phyloP scores from a whole-genome alignment of 2,113 vertebrate genomes.

The Lycocorax pyrrhopterus region DNA sequence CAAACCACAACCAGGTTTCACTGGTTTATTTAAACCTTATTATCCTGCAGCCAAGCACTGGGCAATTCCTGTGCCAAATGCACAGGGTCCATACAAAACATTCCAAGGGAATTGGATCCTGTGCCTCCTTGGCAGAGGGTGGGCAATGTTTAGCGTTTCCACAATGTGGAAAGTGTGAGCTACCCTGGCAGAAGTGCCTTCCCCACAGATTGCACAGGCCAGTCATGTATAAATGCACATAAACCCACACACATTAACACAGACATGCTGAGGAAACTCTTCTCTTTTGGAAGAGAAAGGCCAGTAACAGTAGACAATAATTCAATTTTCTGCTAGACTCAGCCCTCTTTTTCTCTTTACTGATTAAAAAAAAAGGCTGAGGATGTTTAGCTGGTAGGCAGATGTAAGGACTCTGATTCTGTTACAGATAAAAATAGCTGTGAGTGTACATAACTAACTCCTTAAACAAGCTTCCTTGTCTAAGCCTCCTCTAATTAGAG shows the following conservation, averaged over 20 bases:
- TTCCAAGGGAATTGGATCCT: neutral
- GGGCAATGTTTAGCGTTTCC: neutral
- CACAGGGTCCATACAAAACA: neutral
- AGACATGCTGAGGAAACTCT: neutral
- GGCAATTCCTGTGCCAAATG: neutral
- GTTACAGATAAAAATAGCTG: neutral
- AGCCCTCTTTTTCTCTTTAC: neutral
- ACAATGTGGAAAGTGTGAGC: neutral
- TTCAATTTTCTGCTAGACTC: neutral
- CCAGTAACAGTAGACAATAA: neutral
- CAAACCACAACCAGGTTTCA: neutral
- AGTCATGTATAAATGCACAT: neutral
- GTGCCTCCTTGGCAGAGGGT: neutral
- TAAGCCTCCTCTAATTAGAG: slow-evolving; percentile 37
- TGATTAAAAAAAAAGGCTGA: neutral
- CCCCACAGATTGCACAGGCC: neutral
- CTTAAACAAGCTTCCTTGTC: slow-evolving; percentile 45
- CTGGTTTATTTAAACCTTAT: neutral
- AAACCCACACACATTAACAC: neutral
- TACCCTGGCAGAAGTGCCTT: neutral
- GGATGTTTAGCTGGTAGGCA: neutral
- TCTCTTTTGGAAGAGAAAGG: neutral
- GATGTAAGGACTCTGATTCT: neutral
- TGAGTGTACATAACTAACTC: neutral
- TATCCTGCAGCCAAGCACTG: neutral